Percentiles rank a stretch among this genome's conserved stretches.
Evolutionary conservation across 2,888 invertebrate genomes (phyloP).

Genomic region (Cosmorhoe ocellata): DNA sequence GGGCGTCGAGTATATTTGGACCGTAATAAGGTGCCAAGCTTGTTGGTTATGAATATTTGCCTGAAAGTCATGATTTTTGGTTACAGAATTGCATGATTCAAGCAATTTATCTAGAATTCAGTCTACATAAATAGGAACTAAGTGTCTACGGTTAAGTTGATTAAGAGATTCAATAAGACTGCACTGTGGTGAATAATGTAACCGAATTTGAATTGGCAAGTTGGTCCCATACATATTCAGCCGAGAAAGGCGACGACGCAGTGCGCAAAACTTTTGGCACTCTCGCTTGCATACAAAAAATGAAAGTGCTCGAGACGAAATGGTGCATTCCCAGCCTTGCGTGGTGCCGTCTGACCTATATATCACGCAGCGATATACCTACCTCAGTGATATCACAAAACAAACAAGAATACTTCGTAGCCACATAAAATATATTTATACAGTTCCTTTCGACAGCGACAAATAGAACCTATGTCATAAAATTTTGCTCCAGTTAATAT

Average conservation of each 20-base stretch:
- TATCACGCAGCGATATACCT: constrained; percentile 20
- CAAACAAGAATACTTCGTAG: too few species aligned
- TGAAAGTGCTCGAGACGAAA: constrained; percentile 65
- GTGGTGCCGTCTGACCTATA: constrained; percentile 45
- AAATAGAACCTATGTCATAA: too few species aligned
- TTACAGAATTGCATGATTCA: too few species aligned
- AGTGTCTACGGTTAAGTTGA: too few species aligned
- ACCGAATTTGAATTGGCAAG: constrained; percentile 75
- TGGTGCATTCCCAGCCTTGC: constrained; percentile 56
- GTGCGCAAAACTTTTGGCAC: constrained; percentile 81
- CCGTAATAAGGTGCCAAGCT: neutral
- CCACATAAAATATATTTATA: too few species aligned
- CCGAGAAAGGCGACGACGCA: constrained; percentile 62
- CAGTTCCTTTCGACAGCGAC: too few species aligned
- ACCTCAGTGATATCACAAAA: neutral
- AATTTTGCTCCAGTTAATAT: too few species aligned
- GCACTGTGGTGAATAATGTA: constrained; percentile 63
- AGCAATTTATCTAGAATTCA: too few species aligned
- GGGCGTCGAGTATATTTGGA: neutral
- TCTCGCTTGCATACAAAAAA: constrained; percentile 79
- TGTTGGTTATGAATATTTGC: neutral
- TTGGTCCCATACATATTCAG: constrained; percentile 75
- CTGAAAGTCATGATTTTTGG: neutral
- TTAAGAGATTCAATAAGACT: constrained; percentile 55
- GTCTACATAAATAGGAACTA: too few species aligned